A percentile compares a stretch with the other conserved stretches of the same genome.
phyloP scores from a whole-genome alignment of 1,140 invertebrate genomes.

The Scaptomyza pallida region DNA sequence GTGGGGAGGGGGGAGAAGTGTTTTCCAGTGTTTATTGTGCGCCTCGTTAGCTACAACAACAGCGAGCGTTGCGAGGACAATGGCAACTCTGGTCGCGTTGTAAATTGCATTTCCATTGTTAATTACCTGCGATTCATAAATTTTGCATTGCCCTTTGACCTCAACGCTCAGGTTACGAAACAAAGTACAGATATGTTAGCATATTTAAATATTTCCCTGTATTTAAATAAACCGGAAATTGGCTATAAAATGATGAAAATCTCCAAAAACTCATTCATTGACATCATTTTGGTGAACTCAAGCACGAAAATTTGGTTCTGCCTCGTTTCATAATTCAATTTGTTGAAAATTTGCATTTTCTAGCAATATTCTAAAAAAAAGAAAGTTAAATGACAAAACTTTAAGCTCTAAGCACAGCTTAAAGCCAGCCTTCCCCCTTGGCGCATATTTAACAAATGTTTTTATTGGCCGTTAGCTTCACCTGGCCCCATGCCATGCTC shows the following conservation, averaged over 20 bases:
- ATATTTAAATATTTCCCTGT: not conserved
- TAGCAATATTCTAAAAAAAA: conserved; percentile 14
- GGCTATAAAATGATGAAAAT: conserved; percentile 9
- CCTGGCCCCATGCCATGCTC: conserved; percentile 46
- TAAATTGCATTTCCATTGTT: conserved; percentile 82
- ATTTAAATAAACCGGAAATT: not conserved
- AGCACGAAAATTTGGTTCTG: conserved; percentile 19
- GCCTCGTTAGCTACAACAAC: conserved; percentile 65
- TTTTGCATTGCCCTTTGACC: conserved; percentile 58
- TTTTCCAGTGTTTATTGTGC: conserved; percentile 69
- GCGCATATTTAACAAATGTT: conserved; percentile 58
- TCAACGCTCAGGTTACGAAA: conserved; percentile 13
- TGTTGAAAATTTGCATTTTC: conserved; percentile 47
- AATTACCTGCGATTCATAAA: conserved; percentile 76
- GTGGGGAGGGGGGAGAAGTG: not conserved
- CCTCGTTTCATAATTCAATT: conserved; percentile 45
- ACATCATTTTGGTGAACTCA: conserved; percentile 9
- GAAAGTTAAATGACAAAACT: conserved; percentile 50
- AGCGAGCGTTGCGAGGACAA: conserved; percentile 43
- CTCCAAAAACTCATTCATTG: conserved; percentile 15
- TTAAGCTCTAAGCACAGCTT: conserved; percentile 35
- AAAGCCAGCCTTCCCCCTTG: conserved; percentile 20
- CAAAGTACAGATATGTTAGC: no score
- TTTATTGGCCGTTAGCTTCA: conserved; percentile 79
- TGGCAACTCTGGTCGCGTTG: conserved; percentile 47